These are phyloP conservation scores for Tychaedon coryphoeus DNA, from an alignment of 2,113 vertebrate species.

Conservation along the genomic window DNA sequence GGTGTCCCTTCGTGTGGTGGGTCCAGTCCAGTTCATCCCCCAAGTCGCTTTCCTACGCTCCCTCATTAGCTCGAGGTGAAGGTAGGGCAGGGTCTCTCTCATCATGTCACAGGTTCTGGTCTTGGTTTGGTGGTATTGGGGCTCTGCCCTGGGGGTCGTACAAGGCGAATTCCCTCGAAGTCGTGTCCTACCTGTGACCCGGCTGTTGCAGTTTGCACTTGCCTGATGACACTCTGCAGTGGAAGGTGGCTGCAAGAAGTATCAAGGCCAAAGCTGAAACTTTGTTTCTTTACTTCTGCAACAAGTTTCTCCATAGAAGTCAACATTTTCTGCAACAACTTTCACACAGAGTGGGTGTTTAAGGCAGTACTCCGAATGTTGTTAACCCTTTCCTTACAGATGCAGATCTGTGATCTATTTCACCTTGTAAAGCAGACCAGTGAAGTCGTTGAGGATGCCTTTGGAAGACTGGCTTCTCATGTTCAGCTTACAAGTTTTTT, in stretches of 20 bases:
- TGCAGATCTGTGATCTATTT: background rate
- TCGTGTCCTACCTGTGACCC: background rate
- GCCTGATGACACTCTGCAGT: fast-evolving
- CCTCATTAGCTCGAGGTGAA: background rate
- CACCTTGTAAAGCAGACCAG: background rate
- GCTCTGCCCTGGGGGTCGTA: background rate
- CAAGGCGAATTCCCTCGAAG: background rate
- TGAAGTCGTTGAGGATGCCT: background rate
- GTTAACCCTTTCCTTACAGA: background rate
- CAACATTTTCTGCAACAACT: background rate
- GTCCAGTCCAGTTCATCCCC: fast-evolving
- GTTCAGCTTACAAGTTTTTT: background rate
- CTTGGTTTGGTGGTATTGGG: background rate
- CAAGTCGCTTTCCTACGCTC: fast-evolving
- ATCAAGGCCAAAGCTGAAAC: background rate
- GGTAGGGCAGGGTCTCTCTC: background rate
- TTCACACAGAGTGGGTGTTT: background rate
- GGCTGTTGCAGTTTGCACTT: too few relatives aligned
- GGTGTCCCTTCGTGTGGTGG: background rate
- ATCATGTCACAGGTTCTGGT: background rate
- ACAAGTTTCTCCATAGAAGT: background rate
- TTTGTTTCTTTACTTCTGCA: background rate
- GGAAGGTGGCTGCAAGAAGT: background rate
- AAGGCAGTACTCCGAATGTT: background rate
- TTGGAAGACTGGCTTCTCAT: background rate